Evolutionary conservation across 2,113 vertebrate species (phyloP).

Genomic region (Neofelis nebulosa): DNA sequence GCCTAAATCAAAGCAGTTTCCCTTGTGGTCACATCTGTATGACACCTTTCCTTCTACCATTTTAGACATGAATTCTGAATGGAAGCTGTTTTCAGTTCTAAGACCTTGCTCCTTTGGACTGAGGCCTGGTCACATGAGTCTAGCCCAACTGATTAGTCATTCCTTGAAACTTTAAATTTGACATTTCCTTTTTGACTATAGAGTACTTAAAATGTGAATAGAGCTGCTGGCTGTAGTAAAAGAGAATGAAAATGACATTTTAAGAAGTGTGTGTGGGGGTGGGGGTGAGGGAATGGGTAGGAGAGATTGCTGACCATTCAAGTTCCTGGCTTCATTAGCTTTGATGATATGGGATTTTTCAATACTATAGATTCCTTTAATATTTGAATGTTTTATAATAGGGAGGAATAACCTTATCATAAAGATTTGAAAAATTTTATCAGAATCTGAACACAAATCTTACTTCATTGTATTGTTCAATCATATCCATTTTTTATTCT

Average conservation of each 20-base stretch:
- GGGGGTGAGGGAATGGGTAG: no score
- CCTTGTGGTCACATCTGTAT: background rate
- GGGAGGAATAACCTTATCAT: background rate
- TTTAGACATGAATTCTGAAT: constrained; percentile 35
- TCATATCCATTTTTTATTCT: constrained; percentile 24
- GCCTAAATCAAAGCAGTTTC: background rate
- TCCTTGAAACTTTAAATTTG: constrained; percentile 18
- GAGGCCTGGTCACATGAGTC: background rate
- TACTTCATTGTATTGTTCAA: constrained; percentile 38
- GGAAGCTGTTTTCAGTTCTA: background rate
- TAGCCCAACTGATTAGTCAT: background rate
- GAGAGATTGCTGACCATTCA: background rate
- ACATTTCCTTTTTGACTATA: background rate
- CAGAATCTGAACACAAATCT: constrained; percentile 35
- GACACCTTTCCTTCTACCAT: background rate
- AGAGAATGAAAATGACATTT: background rate
- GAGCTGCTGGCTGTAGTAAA: background rate
- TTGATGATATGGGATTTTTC: background rate
- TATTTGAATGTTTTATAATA: background rate
- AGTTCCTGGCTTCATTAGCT: background rate
- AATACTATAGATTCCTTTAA: background rate
- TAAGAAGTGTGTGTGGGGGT: no score
- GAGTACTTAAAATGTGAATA: background rate
- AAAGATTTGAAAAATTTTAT: background rate
- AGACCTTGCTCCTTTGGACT: background rate